Percentiles rank a stretch among this genome's conserved stretches.
These are phyloP conservation scores for Drosophila biarmipes DNA, from an alignment of 1,140 invertebrate genomes.

Conservation along the genomic window DNA sequence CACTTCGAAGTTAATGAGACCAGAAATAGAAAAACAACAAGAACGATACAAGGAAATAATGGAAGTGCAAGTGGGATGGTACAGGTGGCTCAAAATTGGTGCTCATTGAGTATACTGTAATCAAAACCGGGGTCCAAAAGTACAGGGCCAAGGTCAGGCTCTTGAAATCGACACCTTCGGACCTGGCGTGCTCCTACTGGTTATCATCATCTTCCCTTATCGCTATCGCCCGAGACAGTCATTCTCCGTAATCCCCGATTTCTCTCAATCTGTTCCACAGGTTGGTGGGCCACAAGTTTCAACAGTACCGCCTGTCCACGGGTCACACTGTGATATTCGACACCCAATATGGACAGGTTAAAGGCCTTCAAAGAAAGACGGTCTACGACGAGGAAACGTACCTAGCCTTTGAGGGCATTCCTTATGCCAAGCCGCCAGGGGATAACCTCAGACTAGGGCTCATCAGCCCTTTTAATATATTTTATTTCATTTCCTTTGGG, in stretches of 20 bases:
- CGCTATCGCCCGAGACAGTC: not conserved
- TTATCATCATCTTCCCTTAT: conserved; percentile 3
- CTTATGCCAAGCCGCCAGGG: conserved; percentile 85
- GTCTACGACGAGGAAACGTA: conserved; percentile 65
- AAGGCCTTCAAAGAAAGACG: conserved; percentile 60
- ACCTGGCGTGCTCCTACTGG: conserved; percentile 6
- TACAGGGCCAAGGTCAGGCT: conserved; percentile 12
- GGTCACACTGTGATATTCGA: conserved; percentile 44
- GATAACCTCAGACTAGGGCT: conserved; percentile 85
- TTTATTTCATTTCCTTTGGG: too few relatives aligned
- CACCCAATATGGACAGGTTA: conserved; percentile 58
- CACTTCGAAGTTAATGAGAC: too few relatives aligned
- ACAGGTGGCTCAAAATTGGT: conserved; percentile 34
- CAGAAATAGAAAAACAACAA: too few relatives aligned
- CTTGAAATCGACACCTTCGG: conserved; percentile 15
- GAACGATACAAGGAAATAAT: too few relatives aligned
- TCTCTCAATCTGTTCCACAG: conserved; percentile 18
- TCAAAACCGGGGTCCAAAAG: not conserved
- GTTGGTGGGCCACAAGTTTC: conserved; percentile 56
- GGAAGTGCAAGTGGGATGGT: too few relatives aligned
- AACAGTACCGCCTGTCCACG: conserved; percentile 58
- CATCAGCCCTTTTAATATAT: conserved; percentile 81
- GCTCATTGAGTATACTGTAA: conserved; percentile 51
- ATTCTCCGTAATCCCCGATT: not conserved
- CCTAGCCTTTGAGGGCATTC: conserved; percentile 78